These are phyloP conservation scores for Amiota mariae DNA, from an alignment of 2,888 invertebrate species.

Conservation along the genomic window DNA sequence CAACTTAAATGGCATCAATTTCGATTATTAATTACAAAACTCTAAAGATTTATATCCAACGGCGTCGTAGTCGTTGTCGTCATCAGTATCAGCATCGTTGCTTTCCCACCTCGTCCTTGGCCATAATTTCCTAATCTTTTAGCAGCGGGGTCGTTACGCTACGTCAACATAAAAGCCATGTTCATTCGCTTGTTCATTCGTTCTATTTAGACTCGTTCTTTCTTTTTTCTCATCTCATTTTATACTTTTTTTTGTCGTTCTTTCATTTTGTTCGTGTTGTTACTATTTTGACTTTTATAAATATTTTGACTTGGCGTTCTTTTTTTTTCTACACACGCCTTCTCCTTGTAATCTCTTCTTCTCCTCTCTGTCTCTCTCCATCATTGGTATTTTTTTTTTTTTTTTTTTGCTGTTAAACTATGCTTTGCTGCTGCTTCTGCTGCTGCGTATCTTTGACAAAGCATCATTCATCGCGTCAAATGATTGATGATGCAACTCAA, in stretches of 20 bases:
- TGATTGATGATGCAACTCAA: constrained; percentile 67
- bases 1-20: constrained; percentile 66
- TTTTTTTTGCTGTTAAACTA: constrained; percentile 22
- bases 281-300: constrained; percentile 68
- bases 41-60: constrained; percentile 54
- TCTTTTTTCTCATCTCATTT: not conserved
- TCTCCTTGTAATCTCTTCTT: constrained; percentile 1
- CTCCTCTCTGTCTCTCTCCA: constrained; percentile 26
- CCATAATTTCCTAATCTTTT: not conserved
- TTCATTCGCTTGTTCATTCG: not conserved
- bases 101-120: no score
- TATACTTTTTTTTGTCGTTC: no score
- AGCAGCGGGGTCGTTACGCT: not conserved
- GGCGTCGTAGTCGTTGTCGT: constrained; percentile 27
- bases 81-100: not conserved
- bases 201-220: not conserved
- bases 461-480: constrained; percentile 65
- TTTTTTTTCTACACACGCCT: constrained; percentile 25
- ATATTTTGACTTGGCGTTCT: constrained; percentile 61
- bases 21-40: constrained; percentile 62
- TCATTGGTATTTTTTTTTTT: constrained; percentile 22
- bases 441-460: constrained; percentile 63
- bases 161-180: constrained; percentile 11
- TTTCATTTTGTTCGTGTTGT: constrained; percentile 25
- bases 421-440: constrained; percentile 32